These are phyloP conservation scores for Ammodramus savannarum DNA, from an alignment of 2,113 vertebrate species.

Conservation along the genomic window DNA sequence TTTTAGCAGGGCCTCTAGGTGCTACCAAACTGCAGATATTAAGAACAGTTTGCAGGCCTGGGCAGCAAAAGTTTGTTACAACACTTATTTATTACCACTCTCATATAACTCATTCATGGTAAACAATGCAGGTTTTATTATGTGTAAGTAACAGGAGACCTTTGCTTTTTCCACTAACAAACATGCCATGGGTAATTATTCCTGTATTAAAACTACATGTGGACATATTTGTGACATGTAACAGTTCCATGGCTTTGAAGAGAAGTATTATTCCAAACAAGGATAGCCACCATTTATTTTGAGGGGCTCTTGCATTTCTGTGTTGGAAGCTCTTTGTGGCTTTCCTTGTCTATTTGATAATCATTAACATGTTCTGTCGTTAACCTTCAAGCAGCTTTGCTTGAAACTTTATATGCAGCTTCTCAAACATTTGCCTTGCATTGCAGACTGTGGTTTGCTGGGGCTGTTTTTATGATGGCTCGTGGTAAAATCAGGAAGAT, in stretches of 20 bases:
- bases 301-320: slow-evolving; percentile 56
- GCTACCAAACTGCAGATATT: slow-evolving; percentile 41
- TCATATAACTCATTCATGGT: slow-evolving; percentile 32
- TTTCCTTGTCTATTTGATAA: slow-evolving; percentile 68
- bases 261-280: slow-evolving; percentile 53
- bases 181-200: slow-evolving; percentile 63
- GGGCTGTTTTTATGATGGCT: slow-evolving; percentile 73
- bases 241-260: slow-evolving; percentile 53
- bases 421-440: slow-evolving; percentile 55
- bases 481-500: slow-evolving; percentile 75
- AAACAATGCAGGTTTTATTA: slow-evolving; percentile 47
- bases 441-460: slow-evolving; percentile 69
- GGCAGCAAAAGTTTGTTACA: slow-evolving; percentile 42
- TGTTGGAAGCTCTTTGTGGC: slow-evolving; percentile 19
- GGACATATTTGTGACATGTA: slow-evolving; percentile 61
- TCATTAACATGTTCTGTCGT: slow-evolving; percentile 65
- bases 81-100: slow-evolving; percentile 58
- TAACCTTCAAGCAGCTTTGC: slow-evolving; percentile 61
- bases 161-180: slow-evolving; percentile 59
- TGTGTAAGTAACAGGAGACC: slow-evolving; percentile 40
- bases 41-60: slow-evolving; percentile 7
- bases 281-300: slow-evolving; percentile 55
- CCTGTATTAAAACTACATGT: slow-evolving; percentile 50
- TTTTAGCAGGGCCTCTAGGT: slow-evolving; percentile 8
- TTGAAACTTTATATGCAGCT: slow-evolving; percentile 60